Percentiles rank a stretch among this genome's conserved stretches.
These are phyloP conservation scores for Melanotaenia nigrans DNA, from an alignment of 2,797 vertebrate genomes.

Conservation along the genomic window DNA sequence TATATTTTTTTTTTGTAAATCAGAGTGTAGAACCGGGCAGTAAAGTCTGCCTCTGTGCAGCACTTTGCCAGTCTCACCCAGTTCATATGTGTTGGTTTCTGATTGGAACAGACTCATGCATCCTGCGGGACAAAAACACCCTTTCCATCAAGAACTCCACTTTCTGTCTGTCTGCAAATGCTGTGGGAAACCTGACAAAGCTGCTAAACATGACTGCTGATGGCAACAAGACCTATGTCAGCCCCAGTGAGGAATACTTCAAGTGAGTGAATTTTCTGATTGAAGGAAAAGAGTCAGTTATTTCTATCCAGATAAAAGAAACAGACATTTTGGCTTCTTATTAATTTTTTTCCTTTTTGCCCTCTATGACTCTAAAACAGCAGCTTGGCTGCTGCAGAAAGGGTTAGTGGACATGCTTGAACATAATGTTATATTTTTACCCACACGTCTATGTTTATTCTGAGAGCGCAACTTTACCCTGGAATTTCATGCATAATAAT, in stretches of 20 bases:
- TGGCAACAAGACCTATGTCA: conserved; percentile 92
- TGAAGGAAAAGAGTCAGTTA: not conserved
- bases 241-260: conserved; percentile 98
- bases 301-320: not conserved
- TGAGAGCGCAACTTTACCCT: not conserved
- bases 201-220: conserved; percentile 88
- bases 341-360: no score
- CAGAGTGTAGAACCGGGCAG: conserved; percentile 16
- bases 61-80: conserved; percentile 30
- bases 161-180: conserved; percentile 93
- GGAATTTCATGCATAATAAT: not conserved
- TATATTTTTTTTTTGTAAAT: not conserved
- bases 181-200: conserved; percentile 88
- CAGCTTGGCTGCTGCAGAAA: not conserved
- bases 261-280: conserved; percentile 86
- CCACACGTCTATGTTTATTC: not conserved
- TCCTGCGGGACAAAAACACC: conserved; percentile 89
- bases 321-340: no score
- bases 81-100: conserved; percentile 66
- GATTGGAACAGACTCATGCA: conserved; percentile 89
- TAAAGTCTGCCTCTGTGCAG: conserved; percentile 28
- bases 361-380: no score
- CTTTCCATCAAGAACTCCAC: conserved; percentile 92
- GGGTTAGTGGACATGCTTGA: not conserved
- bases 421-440: no score